Evolutionary conservation across 2,797 vertebrate genomes (phyloP), one percentile per base, ranked within the genome.

Genomic region (Microctenopoma stevenorrisi): DNA sequence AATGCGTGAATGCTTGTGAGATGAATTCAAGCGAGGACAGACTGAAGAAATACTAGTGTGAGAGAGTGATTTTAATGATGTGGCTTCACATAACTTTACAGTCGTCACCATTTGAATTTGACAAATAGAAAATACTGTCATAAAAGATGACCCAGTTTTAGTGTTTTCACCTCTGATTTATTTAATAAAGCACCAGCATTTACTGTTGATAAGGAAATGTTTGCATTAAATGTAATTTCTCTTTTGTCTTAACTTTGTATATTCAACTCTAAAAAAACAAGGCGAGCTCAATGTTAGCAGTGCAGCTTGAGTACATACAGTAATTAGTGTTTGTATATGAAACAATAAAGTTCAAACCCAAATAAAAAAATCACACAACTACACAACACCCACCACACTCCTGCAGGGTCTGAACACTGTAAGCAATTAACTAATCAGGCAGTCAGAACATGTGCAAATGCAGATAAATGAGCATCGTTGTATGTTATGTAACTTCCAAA

Each of bases 401-500:
- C 84, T 63, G 76, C 42, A 54, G 84, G 76, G 46, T 56, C 61
- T 63, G 58, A 75, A 68, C 51, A 82, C 74, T 82, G 79, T 77
- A 75, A 86, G 71, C 78, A 76, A 66, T 48, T 15, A 60, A 62
- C 80, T 85, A 79, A 89, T 91, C 89, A 90, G 81, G 78, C 78
- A 88, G 85, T 81, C 85, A 70, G 69, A 76, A 85, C 83, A 90
- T 87, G 88, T 89, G 83, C 77, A 78, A 75, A 78, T 86, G 81
- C 80, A 87, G 86, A 90, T 91, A 89, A 91, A 88, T 83, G 64
- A 84, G 74, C 35, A 43, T 58, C 59, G 53, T 62, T 48, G 76
- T 42, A 54, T 47, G 48, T 18, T 18, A 18, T 18, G 18, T 56
- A 70, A 74, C 71, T 76, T 68, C 44, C 59, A 53, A 58, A n/a